A percentile compares a stretch with the other conserved stretches of the same genome.
Conservation (phyloP, 2,113 vertebrate genomes). For the Rhinolophus sinicus region DNA sequence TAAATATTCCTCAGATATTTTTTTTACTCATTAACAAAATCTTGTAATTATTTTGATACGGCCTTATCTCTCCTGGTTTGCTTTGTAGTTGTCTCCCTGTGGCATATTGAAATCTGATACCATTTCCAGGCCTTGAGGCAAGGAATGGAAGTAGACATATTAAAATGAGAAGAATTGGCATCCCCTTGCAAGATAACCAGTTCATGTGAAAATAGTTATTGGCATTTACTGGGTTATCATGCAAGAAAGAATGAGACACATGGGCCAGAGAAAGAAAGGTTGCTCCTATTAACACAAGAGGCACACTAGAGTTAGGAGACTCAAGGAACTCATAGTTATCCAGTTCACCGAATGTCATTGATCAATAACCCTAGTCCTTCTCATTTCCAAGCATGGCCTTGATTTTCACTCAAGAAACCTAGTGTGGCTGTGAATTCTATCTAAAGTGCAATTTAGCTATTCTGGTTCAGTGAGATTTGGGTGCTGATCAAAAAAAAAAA, state of each 20-base stretch:
- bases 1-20: conserved; percentile 17
- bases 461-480: background rate
- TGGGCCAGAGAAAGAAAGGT: background rate
- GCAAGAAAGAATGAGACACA: background rate
- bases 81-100: background rate
- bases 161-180: conserved; percentile 32
- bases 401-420: background rate
- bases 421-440: background rate
- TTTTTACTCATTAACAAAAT: background rate
- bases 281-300: background rate
- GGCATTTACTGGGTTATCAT: background rate
- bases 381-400: background rate
- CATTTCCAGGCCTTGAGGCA: background rate
- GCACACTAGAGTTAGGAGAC: background rate
- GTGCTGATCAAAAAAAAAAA: background rate
- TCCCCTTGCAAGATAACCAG: background rate
- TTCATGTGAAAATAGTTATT: background rate
- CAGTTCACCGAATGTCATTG: background rate
- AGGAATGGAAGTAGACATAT: background rate
- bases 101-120: background rate
- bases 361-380: background rate
- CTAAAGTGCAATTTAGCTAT: background rate
- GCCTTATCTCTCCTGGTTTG: background rate
- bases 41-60: background rate
- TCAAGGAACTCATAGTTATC: background rate